These are phyloP conservation scores for Eupithecia dodoneata DNA, from an alignment of 2,888 invertebrate species.

Conservation along the genomic window DNA sequence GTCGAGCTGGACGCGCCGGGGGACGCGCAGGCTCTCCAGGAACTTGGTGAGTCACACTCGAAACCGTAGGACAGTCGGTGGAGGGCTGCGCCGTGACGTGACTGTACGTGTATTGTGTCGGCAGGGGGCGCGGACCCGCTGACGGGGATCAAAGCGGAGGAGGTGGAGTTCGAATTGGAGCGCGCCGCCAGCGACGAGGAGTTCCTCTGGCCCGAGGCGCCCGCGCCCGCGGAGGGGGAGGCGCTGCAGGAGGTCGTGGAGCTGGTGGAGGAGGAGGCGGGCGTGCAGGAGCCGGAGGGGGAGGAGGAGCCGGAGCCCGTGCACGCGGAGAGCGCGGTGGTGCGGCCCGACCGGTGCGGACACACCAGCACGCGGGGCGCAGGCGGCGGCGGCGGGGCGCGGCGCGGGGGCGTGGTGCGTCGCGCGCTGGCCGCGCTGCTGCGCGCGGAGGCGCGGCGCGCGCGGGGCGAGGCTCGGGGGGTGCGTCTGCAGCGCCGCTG, in stretches of 20 bases:
- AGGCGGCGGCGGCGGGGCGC: not conserved
- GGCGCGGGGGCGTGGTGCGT: not conserved
- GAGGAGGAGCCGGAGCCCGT: not conserved
- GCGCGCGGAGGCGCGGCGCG: not conserved
- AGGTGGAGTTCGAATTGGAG: not conserved
- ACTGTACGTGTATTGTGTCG: not conserved
- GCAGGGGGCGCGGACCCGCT: not conserved
- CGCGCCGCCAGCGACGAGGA: slow-evolving; percentile 7
- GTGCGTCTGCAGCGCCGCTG: slow-evolving; percentile 7
- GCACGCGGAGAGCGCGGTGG: not conserved
- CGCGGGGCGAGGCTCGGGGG: not conserved
- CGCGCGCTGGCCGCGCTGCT: not conserved
- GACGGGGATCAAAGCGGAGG: not conserved
- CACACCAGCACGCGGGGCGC: slow-evolving; percentile 9
- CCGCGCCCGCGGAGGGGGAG: not conserved
- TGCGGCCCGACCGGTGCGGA: slow-evolving; percentile 8
- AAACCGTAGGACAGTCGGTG: not conserved
- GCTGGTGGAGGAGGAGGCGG: not conserved
- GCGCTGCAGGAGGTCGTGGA: not conserved
- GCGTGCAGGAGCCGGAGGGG: not conserved
- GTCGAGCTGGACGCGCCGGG: not conserved
- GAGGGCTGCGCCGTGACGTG: too few relatives aligned
- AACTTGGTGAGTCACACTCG: not conserved
- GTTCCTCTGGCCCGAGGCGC: slow-evolving; percentile 16
- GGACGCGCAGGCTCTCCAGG: not conserved